Base-by-base conservation (phyloP, 1,140 invertebrate genomes). In the Scaptomyza graminum region DNA sequence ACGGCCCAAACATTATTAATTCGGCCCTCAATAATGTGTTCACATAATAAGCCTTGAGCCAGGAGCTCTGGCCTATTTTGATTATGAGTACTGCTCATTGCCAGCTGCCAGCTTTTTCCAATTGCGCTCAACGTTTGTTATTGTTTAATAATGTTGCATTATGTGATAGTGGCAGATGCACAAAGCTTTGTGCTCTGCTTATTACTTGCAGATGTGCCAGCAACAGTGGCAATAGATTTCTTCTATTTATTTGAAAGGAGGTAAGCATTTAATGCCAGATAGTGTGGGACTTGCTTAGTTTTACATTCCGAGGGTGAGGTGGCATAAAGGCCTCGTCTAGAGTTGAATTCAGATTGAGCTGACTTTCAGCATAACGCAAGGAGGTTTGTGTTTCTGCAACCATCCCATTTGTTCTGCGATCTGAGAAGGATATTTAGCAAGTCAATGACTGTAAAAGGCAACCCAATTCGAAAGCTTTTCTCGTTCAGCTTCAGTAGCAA, bases 131-230 rank as follows among this genome's bases (percentile, higher is more conserved):
- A 31, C 8, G 2, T 28, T 39, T 56, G n/a, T 56, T 68, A 73
- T 68, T 22, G 50, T 60, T 61, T 73, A 67, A 61, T 73, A 61
- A 60, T 73, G 51, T 43, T 56, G 46, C 51, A 56, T 68, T 68
- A 62, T 62, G 16, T n/a, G 41, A 34, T 34, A 34, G 31, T 34
- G n/a, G 4, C 15, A 15, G n/a, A 44, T 52, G 61, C 39, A 22
- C 56, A 46, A 39, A 22, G 12, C 15, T 37, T 49, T 59, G 55
- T 31, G n/a, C 4, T n/a, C 9, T 31, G 49, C 41, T 43, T 65
- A 55, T 74, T 74, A 63, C 11, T 28, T 62, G 56, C 70, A 74
- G 64, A 68, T 73, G 70, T 59, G 18, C 4, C 46, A 7, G 15
- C 16, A 12, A 12, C 37, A 15, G 28, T 18, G 44, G 16, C 25